Percentiles rank a stretch among this genome's conserved stretches.
phyloP scores from a whole-genome alignment of 2,888 invertebrate species.

The Julus scandinavius region DNA sequence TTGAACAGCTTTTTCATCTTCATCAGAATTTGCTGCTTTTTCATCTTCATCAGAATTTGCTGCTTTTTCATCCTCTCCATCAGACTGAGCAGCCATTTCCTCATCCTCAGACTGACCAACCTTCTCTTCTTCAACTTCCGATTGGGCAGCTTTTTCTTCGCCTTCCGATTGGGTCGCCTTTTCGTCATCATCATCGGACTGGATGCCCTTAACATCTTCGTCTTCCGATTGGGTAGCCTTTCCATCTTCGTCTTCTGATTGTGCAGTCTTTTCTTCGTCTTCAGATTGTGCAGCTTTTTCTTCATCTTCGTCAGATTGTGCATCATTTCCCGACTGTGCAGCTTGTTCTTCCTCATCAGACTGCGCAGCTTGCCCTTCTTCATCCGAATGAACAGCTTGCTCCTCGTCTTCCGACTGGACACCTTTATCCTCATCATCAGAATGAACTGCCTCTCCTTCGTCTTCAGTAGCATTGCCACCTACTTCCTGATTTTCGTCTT shows the following conservation, averaged over 20 bases:
- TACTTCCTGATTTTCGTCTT: slow-evolving; percentile 20
- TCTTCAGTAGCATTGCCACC: slow-evolving; percentile 15
- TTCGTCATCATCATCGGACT: slow-evolving; percentile 3
- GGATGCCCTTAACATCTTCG: background rate
- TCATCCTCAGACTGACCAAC: slow-evolving; percentile 1
- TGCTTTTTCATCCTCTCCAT: slow-evolving; percentile 37
- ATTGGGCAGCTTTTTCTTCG: background rate
- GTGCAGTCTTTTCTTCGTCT: slow-evolving; percentile 25
- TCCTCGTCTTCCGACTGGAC: background rate
- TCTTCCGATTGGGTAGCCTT: slow-evolving; percentile 11
- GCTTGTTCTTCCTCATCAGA: background rate
- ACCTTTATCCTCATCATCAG: slow-evolving; percentile 13
- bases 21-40: background rate
- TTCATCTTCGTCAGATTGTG: background rate
- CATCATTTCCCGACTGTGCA: background rate
- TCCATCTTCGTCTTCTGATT: slow-evolving; percentile 50
- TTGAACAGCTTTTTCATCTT: slow-evolving; percentile 6
- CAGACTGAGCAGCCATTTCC: slow-evolving; percentile 44
- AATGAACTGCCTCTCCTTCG: slow-evolving; percentile 39
- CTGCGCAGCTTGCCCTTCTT: background rate
- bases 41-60: background rate
- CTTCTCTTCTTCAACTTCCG: slow-evolving; percentile 18
- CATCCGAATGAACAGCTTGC: background rate
- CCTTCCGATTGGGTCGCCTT: background rate
- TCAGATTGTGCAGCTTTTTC: slow-evolving; percentile 49